Evolutionary conservation across 1,140 invertebrate genomes (phyloP), one percentile per base, ranked within the genome.

Genomic region (Subanguina moxae): DNA sequence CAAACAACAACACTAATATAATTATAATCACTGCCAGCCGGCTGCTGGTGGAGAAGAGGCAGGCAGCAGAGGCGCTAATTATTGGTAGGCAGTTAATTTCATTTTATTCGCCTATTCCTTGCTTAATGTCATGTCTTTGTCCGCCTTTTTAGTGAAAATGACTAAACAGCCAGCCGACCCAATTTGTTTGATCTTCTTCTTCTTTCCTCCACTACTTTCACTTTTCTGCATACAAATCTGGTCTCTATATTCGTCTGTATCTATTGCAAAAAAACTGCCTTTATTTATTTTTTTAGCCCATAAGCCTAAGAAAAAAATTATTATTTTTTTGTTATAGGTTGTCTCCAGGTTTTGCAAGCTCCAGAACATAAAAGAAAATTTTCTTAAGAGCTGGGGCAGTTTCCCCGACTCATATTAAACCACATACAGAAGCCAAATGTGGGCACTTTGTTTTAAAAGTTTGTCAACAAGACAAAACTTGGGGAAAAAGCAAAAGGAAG

Each of bases 41-140:
- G 32, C 32, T 38, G 11, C 32, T 38, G 11, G 11, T 5, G 11
- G 32, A 3, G 11, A 38, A 38, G 11, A 11, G 32, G 32, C 3
- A 38, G 3, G 32, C 32, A 38, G 48, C 48, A 7, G 48, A 52
- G 48, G 48, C 48, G 48, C 17, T 25, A 52, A 52, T 52, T 52
- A 52, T 52, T 52, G 48, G 3, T 8, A 25, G 3, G 43, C 48
- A 52, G 48, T 52, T 52, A 52, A 52, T 52, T 52, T 25, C 23
- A 21, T 52, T 52, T 52, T 52, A 52, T 52, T 52, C 48, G 48
- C n/a, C 48, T 15, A 52, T 52, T 52, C n/a, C 23, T 15, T 52
- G 23, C 48, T 52, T 52, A 25, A 19, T 52, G 48, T 19, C 3
- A 3, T 21, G 23, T 52, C 15, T 1, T 15, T 52, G n/a, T n/a